These are phyloP conservation scores for Sesia bembeciformis DNA, from an alignment of 2,888 invertebrate genomes.

Conservation along the genomic window DNA sequence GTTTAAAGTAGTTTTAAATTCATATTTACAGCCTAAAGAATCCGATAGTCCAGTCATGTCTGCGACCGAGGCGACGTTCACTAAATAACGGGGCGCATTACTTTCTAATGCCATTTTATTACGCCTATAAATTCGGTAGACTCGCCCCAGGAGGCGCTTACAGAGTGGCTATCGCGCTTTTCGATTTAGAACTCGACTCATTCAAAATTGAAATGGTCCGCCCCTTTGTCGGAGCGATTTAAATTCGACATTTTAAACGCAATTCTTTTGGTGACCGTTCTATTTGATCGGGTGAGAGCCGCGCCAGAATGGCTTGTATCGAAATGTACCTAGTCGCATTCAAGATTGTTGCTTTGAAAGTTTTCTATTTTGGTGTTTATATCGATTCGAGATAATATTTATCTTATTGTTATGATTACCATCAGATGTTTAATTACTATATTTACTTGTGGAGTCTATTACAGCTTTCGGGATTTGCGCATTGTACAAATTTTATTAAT, in stretches of 20 bases:
- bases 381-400: no score
- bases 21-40: neutral
- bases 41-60: conserved; percentile 1
- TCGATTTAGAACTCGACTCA: conserved; percentile 56
- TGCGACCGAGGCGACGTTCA: conserved; percentile 3
- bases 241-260: conserved; percentile 59
- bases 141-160: conserved; percentile 61
- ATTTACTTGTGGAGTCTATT: no score
- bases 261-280: conserved; percentile 28
- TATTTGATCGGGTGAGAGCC: neutral
- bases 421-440: no score
- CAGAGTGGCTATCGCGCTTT: conserved; percentile 58
- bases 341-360: conserved; percentile 1
- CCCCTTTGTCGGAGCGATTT: conserved; percentile 57
- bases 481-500: no score
- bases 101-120: conserved; percentile 60
- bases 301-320: no score
- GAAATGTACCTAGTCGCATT: conserved; percentile 4
- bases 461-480: no score
- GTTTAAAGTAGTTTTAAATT: neutral
- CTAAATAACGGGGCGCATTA: conserved; percentile 21
- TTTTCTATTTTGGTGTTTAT: no score
- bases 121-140: conserved; percentile 62
- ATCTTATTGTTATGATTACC: no score
- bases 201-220: conserved; percentile 63